Base-by-base conservation (phyloP, 2,888 invertebrate genomes). In the Pherbina coryleti region DNA sequence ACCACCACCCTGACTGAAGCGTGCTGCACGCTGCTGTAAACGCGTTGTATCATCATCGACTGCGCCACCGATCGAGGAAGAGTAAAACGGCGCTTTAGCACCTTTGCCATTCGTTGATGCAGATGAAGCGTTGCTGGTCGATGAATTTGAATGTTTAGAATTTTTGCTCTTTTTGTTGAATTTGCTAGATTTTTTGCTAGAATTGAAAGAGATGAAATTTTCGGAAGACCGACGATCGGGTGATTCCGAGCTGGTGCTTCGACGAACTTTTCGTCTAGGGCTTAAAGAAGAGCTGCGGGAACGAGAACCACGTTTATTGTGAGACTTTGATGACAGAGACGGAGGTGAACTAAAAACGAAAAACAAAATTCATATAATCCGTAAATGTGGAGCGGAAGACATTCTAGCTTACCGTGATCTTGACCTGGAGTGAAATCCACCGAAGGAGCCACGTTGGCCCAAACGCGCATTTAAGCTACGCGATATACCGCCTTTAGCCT, bases 21-120 rank as follows among this genome's bases (percentile, higher is more conserved):
- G 92, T 79, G 96, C 97, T 71, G 98, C 98, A 84, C 98, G 93
- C 88, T 97, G 96, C 88, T 95, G 94, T 83, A 97, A 91, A 84
- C 94, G 92, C 86, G 95, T 95, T 82, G 93, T 93, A 90, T 94
- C 94, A 83, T 93, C 94, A 86, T 94, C 94, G 83, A 93, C 91
- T 86, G 92, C 93, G 83, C 93, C 91, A 81, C 91, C 92, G 87
- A 93, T 90, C 89, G 94, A 94, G 80, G 92, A 92, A 78, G 93
- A 92, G 89, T 93, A 93, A 87, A 93, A 93, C 83, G 92, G 91
- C 14, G 82, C 82, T 84, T 92, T 90, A 34, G 53, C 14, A n/a
- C 55, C 71, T 84, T 93, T 93, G 19, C 81, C 79, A 44, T 49
- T 67, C 17, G 70, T 31, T n/a, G 64, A 53, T 64, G 57, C 64